Conservation (phyloP, 2,797 vertebrate genomes). For the Antennarius maculatus region DNA sequence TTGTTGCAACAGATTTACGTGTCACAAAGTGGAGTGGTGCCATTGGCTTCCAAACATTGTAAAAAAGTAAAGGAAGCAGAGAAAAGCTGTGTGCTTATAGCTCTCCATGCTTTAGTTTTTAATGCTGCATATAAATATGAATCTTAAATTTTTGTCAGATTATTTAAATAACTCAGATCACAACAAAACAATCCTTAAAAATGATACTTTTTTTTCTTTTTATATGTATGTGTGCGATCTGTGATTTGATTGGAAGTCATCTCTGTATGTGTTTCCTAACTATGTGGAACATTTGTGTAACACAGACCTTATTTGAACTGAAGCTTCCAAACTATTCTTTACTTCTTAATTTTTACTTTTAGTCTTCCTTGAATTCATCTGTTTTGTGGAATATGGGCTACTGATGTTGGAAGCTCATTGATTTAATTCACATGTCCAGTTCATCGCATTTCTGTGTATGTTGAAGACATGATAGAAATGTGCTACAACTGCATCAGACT, state of each 20-base stretch:
- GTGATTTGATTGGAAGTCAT: no score
- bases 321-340: no score
- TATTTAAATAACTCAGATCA: not conserved
- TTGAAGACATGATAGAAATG: not conserved
- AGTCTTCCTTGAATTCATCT: not conserved
- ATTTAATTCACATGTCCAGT: not conserved
- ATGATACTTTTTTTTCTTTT: no score
- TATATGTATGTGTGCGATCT: no score
- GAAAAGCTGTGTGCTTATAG: not conserved
- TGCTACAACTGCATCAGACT: not conserved
- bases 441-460: not conserved
- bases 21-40: constrained; percentile 31
- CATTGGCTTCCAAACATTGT: constrained; percentile 13
- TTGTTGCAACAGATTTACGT: constrained; percentile 28
- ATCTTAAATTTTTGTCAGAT: not conserved
- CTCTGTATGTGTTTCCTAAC: no score
- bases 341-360: not conserved
- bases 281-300: no score
- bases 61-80: constrained; percentile 1
- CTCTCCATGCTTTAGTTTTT: constrained; percentile 4
- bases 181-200: no score
- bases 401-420: not conserved
- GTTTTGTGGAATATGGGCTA: not conserved
- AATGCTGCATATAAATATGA: not conserved
- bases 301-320: no score